phyloP scores from a whole-genome alignment of 2,797 vertebrate genomes.

The Glossophaga mutica region DNA sequence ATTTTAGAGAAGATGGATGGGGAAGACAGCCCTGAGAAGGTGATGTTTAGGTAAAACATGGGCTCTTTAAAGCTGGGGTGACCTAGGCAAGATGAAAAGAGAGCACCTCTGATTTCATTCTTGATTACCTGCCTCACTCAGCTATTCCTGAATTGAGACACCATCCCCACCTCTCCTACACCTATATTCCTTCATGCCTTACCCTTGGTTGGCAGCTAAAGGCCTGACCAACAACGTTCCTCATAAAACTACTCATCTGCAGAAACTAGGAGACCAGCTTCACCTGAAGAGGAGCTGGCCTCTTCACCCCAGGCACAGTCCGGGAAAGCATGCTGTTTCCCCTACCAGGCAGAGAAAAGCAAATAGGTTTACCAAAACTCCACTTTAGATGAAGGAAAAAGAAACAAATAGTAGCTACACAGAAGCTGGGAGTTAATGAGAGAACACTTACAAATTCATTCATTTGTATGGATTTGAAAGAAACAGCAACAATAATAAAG shows the following conservation, averaged over 20 bases:
- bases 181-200: background rate
- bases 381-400: constrained; percentile 7
- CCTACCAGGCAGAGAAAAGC: background rate
- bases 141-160: background rate
- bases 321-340: background rate
- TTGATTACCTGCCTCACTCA: background rate
- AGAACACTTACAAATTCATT: background rate
- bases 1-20: background rate
- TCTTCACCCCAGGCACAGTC: background rate
- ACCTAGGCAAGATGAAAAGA: background rate
- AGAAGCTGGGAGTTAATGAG: background rate
- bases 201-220: background rate
- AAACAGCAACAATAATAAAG: constrained; percentile 52
- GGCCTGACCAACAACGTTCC: background rate
- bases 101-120: background rate
- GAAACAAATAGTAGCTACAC: constrained; percentile 55
- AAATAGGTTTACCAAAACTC: background rate
- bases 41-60: background rate
- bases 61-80: background rate
- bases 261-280: background rate
- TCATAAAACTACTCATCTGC: background rate
- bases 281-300: background rate
- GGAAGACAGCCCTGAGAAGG: background rate
- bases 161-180: accelerated
- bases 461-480: constrained; percentile 39